Base-by-base conservation (phyloP, 2,113 vertebrate species). In the Mirza zaza region DNA sequence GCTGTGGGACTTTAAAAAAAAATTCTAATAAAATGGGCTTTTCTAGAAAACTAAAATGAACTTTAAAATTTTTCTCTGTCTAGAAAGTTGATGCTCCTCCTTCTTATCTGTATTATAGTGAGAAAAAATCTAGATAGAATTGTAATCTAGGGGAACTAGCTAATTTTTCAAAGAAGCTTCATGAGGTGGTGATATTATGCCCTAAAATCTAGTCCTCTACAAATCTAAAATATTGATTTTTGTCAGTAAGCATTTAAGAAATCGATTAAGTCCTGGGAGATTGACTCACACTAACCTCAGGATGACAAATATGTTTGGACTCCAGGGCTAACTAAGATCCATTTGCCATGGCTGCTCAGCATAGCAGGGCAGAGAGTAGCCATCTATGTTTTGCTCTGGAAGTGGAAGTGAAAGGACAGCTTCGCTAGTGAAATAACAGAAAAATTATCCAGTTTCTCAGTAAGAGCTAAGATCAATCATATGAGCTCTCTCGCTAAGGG, bases 181-280 rank as follows among this genome's bases (percentile, higher is more conserved):
- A 20, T 6, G 8, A 65, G 27, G 27, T 92, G 27, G 20, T 34
- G 92, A 25, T 61, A 55, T 55, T 55, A 55, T 18, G 92, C 14
- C 63, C 82, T 83, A 90, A 77, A 92, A 55, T 59, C 39, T 42
- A 29, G 39, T 90, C 59, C 39, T 48, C 32, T 79, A 90, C 75
- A 90, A 93, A 90, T 90, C 42, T 92, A 83, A 96, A 83, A 50
- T 90, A 97, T 76, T 90, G 83, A 90, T 87, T 92, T 95, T 95
- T 97, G 80, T 95, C 73, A 94, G 68, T 94, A 55, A 95, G 57
- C 76, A 71, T 84, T 96, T 94, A 90, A 97, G 63, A 59, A 94
- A 81, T 68, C 84, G 65, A 95, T 84, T 59, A 86, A 95, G 29
- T 83, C 77, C 59, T 50, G 55, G 57, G 57, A 90, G 27, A 92